Base-by-base conservation (phyloP, 2,113 vertebrate genomes). In the Verasper variegatus region DNA sequence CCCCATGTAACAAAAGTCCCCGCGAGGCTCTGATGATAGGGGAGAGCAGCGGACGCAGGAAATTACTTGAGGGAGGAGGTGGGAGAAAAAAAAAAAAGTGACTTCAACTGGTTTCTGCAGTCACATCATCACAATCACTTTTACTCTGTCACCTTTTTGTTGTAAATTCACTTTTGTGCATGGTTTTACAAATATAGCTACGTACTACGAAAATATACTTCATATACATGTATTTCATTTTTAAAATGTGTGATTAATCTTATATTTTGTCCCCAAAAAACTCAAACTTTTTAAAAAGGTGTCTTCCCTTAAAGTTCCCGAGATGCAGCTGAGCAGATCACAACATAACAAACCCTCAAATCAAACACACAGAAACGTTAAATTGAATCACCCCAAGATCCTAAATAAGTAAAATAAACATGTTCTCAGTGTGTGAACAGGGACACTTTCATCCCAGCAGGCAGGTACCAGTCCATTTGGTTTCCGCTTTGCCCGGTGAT, bases 1-100 rank as follows among this genome's bases (percentile, higher is more conserved):
- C 89, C 88, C 69, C 62, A 86, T 90, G 88, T 88, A 90, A 92
- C 86, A 83, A 78, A 87, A 89, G 82, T 55, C 74, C 1, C 67
- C 58, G 77, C 60, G 80, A 80, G 74, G 82, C 74, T 47, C 74
- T 51, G 71, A 60, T 52, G 79, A 81, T 81, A 81, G 84, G 74
- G 86, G 85, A 70, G 80, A 86, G 59, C 2, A 68, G 83, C 81
- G 89, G 56, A 79, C 60, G 42, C 76, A 73, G 85, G 83, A 82
- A 86, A 78, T 73, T 42, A 82, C 66, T 57, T 35, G 37, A 26
- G 54, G 12, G 18, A 20, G 35, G 37, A 37, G 59, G 78, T 68
- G 63, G 62, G 31, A 71, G 63, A 59, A 5, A 71, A 63, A 5
- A 71, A 63, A 31, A 60, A 13, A 77, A 58, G 61, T 60, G 68